phyloP scores from a whole-genome alignment of 2,113 vertebrate species.

The Lycaon pictus region DNA sequence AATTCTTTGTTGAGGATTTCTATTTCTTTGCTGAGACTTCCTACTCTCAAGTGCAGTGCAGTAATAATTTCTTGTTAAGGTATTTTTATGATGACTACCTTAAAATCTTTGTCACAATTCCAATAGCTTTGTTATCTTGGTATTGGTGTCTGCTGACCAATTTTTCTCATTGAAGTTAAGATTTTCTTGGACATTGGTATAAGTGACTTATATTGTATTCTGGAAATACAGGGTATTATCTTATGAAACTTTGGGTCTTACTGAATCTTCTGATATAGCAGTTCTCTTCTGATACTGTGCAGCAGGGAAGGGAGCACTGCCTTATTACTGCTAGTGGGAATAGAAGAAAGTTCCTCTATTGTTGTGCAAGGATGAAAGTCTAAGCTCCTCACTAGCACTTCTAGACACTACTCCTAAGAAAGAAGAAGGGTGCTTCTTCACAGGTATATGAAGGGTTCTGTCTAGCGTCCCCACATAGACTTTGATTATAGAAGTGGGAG shows the following conservation, averaged over 20 bases:
- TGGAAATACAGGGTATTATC: neutral
- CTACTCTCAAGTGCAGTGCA: neutral
- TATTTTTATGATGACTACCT: neutral
- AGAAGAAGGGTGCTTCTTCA: neutral
- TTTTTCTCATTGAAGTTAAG: neutral
- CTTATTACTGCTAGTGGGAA: neutral
- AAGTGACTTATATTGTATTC: neutral
- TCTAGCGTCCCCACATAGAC: neutral
- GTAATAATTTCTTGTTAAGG: neutral
- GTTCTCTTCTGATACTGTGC: neutral
- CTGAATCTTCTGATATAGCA: neutral
- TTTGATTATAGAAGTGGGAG: neutral
- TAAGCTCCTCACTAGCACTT: neutral
- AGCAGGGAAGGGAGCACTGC: neutral
- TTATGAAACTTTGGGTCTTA: neutral
- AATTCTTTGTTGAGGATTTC: neutral
- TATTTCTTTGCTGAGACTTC: neutral
- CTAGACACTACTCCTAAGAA: neutral
- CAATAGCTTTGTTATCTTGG: neutral
- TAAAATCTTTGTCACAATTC: conserved; percentile 11
- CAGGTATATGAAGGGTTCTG: neutral
- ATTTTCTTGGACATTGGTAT: neutral
- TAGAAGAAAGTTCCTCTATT: neutral
- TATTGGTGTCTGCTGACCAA: neutral
- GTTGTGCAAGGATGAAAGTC: neutral